Evolutionary conservation across 92 coral and sea anemone species (phyloP).

Genomic region (Actinostola sp.): DNA sequence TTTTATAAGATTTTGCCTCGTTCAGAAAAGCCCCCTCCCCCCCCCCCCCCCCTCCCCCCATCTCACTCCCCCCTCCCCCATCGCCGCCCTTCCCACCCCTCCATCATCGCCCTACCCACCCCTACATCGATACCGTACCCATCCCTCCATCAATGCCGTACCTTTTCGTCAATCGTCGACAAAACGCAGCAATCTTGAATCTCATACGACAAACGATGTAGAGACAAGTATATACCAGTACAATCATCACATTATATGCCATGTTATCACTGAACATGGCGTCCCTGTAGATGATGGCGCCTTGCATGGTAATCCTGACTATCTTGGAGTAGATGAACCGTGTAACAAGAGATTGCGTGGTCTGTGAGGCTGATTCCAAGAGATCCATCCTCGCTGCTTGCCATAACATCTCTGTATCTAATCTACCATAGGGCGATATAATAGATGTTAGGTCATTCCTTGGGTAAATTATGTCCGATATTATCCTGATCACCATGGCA

Average conservation of each 20-base stretch:
- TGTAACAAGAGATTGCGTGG: background rate
- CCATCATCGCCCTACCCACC: too few species aligned
- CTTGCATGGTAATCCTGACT: background rate
- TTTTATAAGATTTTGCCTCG: too few species aligned
- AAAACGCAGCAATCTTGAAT: background rate
- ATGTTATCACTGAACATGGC: background rate
- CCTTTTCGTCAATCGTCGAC: background rate
- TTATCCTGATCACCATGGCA: background rate
- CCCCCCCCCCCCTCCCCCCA: too few species aligned
- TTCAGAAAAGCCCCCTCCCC: too few species aligned
- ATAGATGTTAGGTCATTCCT: background rate
- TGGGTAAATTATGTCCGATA: background rate
- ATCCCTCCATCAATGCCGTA: too few species aligned
- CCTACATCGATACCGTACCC: too few species aligned
- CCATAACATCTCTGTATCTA: conserved; percentile 4
- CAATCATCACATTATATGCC: background rate
- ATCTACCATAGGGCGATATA: background rate
- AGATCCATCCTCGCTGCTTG: background rate
- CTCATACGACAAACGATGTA: background rate
- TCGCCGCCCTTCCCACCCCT: too few species aligned
- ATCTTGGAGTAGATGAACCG: background rate
- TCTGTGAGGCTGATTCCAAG: background rate
- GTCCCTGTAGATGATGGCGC: background rate
- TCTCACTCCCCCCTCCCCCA: too few species aligned
- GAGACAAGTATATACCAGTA: background rate